Conservation (phyloP, 2,113 vertebrate genomes). For the Brachypteracias leptosomus region DNA sequence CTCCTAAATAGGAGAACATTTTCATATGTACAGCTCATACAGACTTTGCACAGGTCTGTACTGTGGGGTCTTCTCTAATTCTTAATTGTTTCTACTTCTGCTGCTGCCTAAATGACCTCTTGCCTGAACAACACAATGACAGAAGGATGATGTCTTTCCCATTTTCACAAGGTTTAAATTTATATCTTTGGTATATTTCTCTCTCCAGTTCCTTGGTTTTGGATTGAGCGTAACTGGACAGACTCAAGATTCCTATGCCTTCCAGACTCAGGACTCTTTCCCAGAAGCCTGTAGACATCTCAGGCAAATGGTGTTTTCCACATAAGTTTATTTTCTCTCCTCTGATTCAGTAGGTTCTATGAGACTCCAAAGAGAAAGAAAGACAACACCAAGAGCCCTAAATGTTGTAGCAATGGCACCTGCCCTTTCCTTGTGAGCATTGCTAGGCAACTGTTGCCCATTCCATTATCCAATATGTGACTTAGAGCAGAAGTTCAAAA, state of each 20-base stretch:
- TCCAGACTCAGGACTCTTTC: background rate
- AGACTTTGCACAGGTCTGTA: background rate
- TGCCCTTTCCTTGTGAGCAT: background rate
- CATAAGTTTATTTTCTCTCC: background rate
- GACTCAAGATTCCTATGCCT: background rate
- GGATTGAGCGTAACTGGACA: background rate
- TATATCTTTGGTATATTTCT: background rate
- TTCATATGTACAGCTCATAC: background rate
- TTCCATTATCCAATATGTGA: background rate
- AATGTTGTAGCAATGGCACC: background rate
- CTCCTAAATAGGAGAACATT: background rate
- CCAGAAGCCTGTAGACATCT: background rate
- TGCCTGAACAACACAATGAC: background rate
- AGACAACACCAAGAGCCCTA: background rate
- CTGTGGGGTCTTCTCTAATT: background rate
- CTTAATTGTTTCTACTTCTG: background rate
- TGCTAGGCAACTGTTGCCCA: background rate
- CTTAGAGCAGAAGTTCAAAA: background rate
- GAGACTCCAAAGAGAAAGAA: background rate
- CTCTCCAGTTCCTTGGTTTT: background rate
- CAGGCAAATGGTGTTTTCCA: background rate
- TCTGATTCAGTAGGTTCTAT: background rate
- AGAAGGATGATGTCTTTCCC: background rate
- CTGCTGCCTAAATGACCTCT: background rate
- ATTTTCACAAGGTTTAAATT: background rate